Evolutionary conservation across 2,888 invertebrate genomes (phyloP), one percentile per base, ranked within the genome.

Genomic region (Cheilosia scutellata): DNA sequence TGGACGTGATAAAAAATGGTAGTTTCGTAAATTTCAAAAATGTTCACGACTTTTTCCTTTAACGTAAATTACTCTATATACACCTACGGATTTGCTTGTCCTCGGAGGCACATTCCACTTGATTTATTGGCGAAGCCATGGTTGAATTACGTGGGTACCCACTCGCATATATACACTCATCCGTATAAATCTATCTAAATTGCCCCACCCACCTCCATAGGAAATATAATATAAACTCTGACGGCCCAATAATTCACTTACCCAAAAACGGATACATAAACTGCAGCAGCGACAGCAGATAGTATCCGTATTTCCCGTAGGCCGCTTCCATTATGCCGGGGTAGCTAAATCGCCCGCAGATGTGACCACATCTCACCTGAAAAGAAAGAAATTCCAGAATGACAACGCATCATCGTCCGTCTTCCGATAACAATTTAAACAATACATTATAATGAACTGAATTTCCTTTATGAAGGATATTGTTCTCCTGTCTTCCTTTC

Each of bases 241-340:
- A 49, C 5, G 25, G 6, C 9, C 20, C 27, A 51, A 13, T 31
- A 62, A 65, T 60, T 40, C 29, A 82, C 92, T 93, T 93, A 96
- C 97, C 96, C 89, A 97, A 95, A 90, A 97, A 96, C 1, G 97
- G 97, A 93, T 97, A 97, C 89, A 96, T 94, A 90, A 97, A 96
- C 91, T 97, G 97, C 82, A 97, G 93, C 44, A 95, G 91, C 2
- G 96, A 96, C 20, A 97, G 93, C 44, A 96, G 92, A 89, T 96
- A 95, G 92, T 96, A 97, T 16, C 97, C 97, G 57, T 95, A 94
- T 90, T 94, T 94, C 53, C 97, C 97, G 90, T 96, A 97, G 31
- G 96, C 96, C 9, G 96, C 95, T 89, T 96, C 94, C 95, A 97
- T 96, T 87, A 97, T 94, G 13, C 95, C 95, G 4, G 92, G 92